phyloP scores from a whole-genome alignment of 2,113 vertebrate species.

The Blennius ocellaris region DNA sequence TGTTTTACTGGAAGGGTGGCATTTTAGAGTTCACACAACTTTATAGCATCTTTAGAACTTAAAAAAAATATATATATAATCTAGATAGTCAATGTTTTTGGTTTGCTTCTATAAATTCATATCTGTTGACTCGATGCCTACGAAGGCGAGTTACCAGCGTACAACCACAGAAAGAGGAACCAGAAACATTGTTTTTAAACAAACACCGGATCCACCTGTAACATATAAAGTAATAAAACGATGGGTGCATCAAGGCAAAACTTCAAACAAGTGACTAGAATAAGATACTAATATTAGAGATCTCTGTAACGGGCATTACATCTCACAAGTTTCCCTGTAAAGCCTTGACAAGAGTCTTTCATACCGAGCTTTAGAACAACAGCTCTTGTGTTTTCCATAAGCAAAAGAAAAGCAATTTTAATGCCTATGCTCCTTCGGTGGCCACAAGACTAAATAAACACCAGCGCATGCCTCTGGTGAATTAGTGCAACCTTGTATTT shows the following conservation, averaged over 20 bases:
- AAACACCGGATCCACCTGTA: too few relatives aligned
- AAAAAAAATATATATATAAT: not conserved
- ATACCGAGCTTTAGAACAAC: slow-evolving; percentile 30
- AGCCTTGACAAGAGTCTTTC: slow-evolving; percentile 8
- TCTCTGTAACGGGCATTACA: too few relatives aligned
- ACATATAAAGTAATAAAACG: too few relatives aligned
- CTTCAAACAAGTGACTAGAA: too few relatives aligned
- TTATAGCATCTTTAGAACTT: slow-evolving; percentile 3
- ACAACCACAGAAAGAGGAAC: too few relatives aligned
- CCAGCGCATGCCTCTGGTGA: slow-evolving; percentile 29
- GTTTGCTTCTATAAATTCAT: too few relatives aligned
- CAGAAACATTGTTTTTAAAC: too few relatives aligned
- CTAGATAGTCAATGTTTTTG: too few relatives aligned
- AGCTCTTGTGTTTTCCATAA: slow-evolving; percentile 45
- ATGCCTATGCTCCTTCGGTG: slow-evolving; percentile 52
- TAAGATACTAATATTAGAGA: too few relatives aligned
- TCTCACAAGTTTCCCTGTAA: not conserved
- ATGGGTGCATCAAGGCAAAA: too few relatives aligned
- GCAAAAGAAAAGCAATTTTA: slow-evolving; percentile 55
- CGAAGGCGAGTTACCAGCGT: too few relatives aligned
- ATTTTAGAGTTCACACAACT: not conserved
- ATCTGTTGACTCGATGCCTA: too few relatives aligned
- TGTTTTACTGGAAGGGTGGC: not conserved
- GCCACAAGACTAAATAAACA: slow-evolving; percentile 61
- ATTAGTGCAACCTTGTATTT: slow-evolving; percentile 35